Evolutionary conservation across 2,888 invertebrate genomes (phyloP), one percentile per base, ranked within the genome.

Genomic region (Tiliacea citrago): DNA sequence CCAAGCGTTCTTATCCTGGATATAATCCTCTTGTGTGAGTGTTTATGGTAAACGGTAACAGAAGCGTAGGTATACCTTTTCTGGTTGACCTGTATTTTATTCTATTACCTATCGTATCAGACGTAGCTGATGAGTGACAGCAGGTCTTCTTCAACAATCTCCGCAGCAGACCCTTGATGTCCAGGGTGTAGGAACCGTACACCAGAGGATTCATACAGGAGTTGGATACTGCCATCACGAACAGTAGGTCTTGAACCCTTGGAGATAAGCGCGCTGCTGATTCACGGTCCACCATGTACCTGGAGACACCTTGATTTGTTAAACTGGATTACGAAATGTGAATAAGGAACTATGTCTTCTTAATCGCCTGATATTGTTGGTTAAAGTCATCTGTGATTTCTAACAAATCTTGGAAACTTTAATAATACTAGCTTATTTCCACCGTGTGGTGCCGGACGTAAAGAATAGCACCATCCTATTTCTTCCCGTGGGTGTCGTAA

Each of bases 141-240:
- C 95, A 96, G 10, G 86, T 69, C 21, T 90, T 92, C 79, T 88
- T 90, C 21, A 93, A 71, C 12, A 95, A 67, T 68, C 89, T 89
- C 29, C 90, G 86, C 2, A 92, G n/a, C 0, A 87, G 82, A 0
- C 91, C 91, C 39, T 92, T 88, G 7, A 95, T 87, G 76, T 94
- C 90, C 57, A 96, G 88, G 39, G 97, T 97, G 90, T 97, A 98
- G 81, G 97, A 97, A 35, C 98, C 98, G 91, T 98, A 98, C 9
- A 98, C 98, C 60, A 98, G 93, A 0, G 98, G 98, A 94, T 98
- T 98, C 96, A 98, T 97, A 93, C 98, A 98, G 29, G 98, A 98
- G 93, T 98, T 98, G 82, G 98, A 98, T 6, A 98, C 98, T 0
- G 98, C 98, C 97, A 98, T 98, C 90, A 98, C 97, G 91, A 98